Conservation (phyloP, 2,888 invertebrate genomes). For the Hypomecis punctinalis region DNA sequence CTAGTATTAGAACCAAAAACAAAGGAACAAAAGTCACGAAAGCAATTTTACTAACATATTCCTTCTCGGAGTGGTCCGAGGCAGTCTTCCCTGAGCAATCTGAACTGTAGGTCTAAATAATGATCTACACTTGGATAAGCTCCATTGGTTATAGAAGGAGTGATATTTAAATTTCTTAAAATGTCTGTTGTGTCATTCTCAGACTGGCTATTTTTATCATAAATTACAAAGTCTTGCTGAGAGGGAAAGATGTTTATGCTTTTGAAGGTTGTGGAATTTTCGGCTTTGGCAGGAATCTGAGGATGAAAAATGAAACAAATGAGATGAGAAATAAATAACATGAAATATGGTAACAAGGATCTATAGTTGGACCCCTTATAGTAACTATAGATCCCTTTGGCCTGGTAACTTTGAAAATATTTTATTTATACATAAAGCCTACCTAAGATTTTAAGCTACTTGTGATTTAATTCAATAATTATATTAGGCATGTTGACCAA, state of each 20-base stretch:
- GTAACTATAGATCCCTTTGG: too few relatives aligned
- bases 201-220: conserved; percentile 50
- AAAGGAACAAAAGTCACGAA: not conserved
- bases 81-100: conserved; percentile 92
- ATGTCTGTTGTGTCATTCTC: not conserved
- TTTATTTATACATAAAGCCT: too few relatives aligned
- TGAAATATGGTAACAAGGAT: too few relatives aligned
- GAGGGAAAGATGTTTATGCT: conserved; percentile 75
- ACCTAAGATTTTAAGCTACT: too few relatives aligned
- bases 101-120: conserved; percentile 92
- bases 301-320: conserved; percentile 5
- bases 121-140: conserved; percentile 87
- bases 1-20: conserved; percentile 7
- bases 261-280: conserved; percentile 53
- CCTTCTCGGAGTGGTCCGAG: conserved; percentile 89
- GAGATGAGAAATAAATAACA: not conserved
- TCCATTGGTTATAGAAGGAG: conserved; percentile 61
- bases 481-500: too few relatives aligned
- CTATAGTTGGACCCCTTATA: too few relatives aligned
- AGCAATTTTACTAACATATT: conserved; percentile 73
- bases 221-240: conserved; percentile 81
- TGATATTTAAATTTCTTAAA: conserved; percentile 3
- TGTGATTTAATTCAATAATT: too few relatives aligned
- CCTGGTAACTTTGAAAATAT: too few relatives aligned
- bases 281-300: conserved; percentile 28